These are phyloP conservation scores for Brachyhypopomus gauderio DNA, from an alignment of 2,113 vertebrate species.

Conservation along the genomic window DNA sequence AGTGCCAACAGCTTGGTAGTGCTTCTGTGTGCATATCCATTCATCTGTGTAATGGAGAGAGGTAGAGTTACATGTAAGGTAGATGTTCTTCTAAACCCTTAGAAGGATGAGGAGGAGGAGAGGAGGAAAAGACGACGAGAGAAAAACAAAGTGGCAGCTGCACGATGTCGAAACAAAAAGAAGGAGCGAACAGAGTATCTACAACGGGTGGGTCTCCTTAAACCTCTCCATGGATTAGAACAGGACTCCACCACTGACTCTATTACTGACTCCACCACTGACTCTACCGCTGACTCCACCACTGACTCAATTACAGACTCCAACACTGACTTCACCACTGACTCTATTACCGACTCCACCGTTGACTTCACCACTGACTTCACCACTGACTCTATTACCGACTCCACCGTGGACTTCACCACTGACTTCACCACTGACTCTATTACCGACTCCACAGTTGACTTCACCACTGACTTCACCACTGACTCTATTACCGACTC, in stretches of 20 bases:
- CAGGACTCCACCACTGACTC: background rate
- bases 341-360: too few relatives aligned
- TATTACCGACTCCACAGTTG: too few relatives aligned
- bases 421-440: too few relatives aligned
- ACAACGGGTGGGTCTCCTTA: constrained; percentile 80
- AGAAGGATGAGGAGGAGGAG: constrained; percentile 93
- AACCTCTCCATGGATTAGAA: background rate
- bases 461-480: too few relatives aligned
- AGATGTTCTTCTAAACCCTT: constrained; percentile 37
- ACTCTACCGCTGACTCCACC: too few relatives aligned
- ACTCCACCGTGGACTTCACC: too few relatives aligned
- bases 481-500: too few relatives aligned
- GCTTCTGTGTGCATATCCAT: background rate
- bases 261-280: too few relatives aligned
- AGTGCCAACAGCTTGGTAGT: background rate
- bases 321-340: too few relatives aligned
- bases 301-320: too few relatives aligned
- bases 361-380: too few relatives aligned
- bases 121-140: constrained; percentile 92
- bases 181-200: constrained; percentile 95
- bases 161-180: constrained; percentile 97
- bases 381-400: too few relatives aligned
- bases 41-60: background rate
- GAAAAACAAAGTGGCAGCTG: constrained; percentile 97
- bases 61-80: background rate